phyloP scores from a whole-genome alignment of 2,888 invertebrate species.

The Drosophila colorata region DNA sequence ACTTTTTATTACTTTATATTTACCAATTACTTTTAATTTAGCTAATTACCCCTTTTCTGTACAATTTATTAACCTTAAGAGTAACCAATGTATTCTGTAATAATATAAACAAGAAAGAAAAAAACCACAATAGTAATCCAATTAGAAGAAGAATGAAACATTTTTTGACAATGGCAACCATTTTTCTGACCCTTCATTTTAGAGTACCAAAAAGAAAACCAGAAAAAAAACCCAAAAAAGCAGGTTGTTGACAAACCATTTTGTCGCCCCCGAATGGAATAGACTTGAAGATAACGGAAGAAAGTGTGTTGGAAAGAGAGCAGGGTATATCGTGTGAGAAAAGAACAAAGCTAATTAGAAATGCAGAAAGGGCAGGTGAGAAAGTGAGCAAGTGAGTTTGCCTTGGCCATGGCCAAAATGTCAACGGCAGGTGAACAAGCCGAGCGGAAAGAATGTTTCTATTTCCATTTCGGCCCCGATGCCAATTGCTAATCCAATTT shows the following conservation, averaged over 20 bases:
- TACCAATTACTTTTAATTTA: too few species aligned
- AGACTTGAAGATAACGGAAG: background rate
- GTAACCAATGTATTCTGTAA: too few species aligned
- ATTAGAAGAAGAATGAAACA: background rate
- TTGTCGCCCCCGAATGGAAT: background rate
- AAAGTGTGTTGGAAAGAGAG: background rate
- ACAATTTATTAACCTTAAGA: too few species aligned
- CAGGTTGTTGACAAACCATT: constrained; percentile 3
- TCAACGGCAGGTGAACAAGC: constrained; percentile 21
- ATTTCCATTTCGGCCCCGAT: constrained; percentile 5
- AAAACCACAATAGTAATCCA: background rate
- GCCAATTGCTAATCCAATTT: constrained; percentile 16
- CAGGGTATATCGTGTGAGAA: background rate
- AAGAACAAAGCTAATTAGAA: constrained; percentile 4
- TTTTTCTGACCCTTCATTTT: background rate
- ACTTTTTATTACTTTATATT: too few species aligned
- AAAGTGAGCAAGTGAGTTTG: too few species aligned
- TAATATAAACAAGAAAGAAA: too few species aligned
- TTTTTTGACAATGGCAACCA: background rate
- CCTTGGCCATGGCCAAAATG: constrained; percentile 1
- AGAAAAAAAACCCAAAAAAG: background rate
- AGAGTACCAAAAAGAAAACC: background rate
- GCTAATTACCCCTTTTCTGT: too few species aligned
- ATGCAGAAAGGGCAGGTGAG: constrained; percentile 25
- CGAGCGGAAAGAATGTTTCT: constrained; percentile 10